Conservation (phyloP, 2,113 vertebrate species). For the Neofelis nebulosa region DNA sequence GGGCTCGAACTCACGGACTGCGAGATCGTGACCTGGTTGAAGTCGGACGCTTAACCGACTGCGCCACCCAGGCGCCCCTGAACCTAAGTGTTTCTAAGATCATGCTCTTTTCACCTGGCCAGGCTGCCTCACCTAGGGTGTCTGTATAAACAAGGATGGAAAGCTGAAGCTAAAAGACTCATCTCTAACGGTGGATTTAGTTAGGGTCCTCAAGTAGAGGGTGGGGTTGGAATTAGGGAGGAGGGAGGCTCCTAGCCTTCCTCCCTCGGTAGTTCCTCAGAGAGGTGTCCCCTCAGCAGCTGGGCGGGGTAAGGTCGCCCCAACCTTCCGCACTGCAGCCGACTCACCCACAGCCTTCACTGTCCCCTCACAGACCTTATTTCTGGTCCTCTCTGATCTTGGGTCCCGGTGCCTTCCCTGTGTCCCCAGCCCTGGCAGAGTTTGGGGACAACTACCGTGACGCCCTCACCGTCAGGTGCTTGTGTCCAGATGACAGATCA, state of each 20-base stretch:
- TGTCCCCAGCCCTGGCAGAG: background rate
- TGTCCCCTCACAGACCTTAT: background rate
- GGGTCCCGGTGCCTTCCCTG: background rate
- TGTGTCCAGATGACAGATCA: fast-evolving
- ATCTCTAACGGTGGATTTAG: background rate
- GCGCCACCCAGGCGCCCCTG: too few species aligned
- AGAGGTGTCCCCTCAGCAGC: background rate
- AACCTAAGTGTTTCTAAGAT: background rate
- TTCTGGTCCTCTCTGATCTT: background rate
- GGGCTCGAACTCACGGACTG: too few species aligned
- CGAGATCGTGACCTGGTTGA: too few species aligned
- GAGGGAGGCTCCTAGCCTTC: background rate
- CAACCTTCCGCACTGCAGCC: background rate
- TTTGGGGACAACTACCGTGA: background rate
- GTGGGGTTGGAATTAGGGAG: background rate
- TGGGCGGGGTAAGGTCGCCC: background rate
- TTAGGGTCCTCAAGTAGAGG: background rate
- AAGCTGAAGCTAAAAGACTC: background rate
- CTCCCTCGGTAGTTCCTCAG: background rate
- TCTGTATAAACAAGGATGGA: background rate
- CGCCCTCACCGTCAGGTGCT: fast-evolving
- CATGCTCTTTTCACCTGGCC: background rate
- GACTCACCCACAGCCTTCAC: background rate
- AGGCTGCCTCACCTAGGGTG: background rate
- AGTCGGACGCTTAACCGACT: too few species aligned